Conservation (phyloP, 2,888 invertebrate genomes). For the Scaptomyza tumidula region DNA sequence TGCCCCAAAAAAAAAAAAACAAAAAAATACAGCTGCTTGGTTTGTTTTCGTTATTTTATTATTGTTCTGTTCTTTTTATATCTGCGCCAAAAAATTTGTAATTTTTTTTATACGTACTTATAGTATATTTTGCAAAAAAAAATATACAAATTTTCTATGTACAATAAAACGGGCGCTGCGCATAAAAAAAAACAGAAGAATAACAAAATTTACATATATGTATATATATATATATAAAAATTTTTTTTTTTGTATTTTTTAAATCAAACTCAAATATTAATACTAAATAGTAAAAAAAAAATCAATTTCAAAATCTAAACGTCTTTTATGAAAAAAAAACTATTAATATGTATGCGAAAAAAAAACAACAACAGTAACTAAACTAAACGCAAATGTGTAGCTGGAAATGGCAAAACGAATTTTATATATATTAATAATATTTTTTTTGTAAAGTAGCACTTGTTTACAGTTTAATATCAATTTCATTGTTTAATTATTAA, state of each 20-base stretch:
- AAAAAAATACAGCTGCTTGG: conserved; percentile 61
- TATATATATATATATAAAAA: conserved; percentile 24
- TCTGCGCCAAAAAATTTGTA: conserved; percentile 76
- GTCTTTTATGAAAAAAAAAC: conserved; percentile 57
- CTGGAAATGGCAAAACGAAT: conserved; percentile 25
- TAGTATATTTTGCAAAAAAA: conserved; percentile 27
- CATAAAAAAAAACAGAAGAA: conserved; percentile 52
- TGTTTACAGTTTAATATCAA: conserved; percentile 57
- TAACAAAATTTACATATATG: background rate
- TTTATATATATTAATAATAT: background rate
- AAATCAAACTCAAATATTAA: conserved; percentile 40
- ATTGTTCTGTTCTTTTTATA: conserved; percentile 67
- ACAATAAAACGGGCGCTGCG: conserved; percentile 64
- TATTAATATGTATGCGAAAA: conserved; percentile 72
- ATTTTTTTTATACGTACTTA: conserved; percentile 55
- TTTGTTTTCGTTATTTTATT: conserved; percentile 67
- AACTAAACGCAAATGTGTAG: conserved; percentile 26
- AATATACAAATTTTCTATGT: conserved; percentile 43
- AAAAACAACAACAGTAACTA: conserved; percentile 17
- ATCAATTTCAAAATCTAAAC: conserved; percentile 44
- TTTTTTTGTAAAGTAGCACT: conserved; percentile 72
- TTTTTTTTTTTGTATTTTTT: conserved; percentile 47
- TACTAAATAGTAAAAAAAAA: conserved; percentile 26
- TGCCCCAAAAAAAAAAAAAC: conserved; percentile 23
- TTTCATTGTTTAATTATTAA: conserved; percentile 41